These are phyloP conservation scores for Allobates femoralis DNA, from an alignment of 2,797 vertebrate species.

Conservation along the genomic window DNA sequence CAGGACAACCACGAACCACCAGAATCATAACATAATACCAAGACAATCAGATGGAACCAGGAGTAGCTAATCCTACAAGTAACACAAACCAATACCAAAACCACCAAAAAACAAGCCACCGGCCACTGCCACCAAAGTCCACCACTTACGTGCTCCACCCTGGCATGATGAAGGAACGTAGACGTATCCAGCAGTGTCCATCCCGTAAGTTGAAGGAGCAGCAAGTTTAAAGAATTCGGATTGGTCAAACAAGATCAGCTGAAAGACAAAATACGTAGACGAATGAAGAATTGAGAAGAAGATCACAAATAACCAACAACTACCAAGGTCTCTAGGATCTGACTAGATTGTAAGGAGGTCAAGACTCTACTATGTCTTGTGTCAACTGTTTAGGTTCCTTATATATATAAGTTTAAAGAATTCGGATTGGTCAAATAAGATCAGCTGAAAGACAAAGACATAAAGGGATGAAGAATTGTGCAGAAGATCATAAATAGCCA, in stretches of 20 bases:
- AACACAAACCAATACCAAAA: not conserved
- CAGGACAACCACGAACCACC: not conserved
- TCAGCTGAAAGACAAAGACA: too few species aligned
- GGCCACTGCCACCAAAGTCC: not conserved
- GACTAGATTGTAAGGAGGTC: too few species aligned
- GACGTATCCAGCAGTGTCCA: slow-evolving; percentile 52
- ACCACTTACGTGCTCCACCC: slow-evolving; percentile 36
- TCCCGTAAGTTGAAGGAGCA: slow-evolving; percentile 38
- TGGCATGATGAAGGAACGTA: slow-evolving; percentile 48
- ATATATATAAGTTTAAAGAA: too few species aligned
- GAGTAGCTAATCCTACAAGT: not conserved
- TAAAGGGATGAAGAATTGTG: too few species aligned
- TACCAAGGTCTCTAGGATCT: too few species aligned
- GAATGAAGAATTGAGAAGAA: not conserved
- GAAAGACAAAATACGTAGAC: not conserved
- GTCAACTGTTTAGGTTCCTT: too few species aligned
- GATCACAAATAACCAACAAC: too few species aligned
- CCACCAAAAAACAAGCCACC: not conserved
- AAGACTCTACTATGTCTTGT: too few species aligned
- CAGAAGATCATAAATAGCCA: too few species aligned
- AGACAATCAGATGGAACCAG: not conserved
- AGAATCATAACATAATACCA: not conserved
- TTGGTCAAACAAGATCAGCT: slow-evolving; percentile 56
- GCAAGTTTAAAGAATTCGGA: slow-evolving; percentile 48
- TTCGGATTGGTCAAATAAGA: too few species aligned